Evolutionary conservation across 2,113 vertebrate species (phyloP).

Genomic region (human (Homo sapiens)): DNA sequence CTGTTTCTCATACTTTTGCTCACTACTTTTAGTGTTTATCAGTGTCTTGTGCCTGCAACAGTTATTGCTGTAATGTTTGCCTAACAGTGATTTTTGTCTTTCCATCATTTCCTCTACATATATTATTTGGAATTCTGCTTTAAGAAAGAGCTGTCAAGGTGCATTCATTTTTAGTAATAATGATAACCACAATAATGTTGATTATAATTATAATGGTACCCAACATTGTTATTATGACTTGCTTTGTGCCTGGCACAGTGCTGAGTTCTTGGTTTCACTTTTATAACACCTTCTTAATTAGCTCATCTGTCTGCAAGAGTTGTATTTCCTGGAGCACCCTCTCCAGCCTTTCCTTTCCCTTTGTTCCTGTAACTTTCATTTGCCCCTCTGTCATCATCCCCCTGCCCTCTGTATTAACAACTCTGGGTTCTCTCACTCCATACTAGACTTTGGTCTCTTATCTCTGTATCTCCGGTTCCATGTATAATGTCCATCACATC

Average conservation of each 20-base stretch:
- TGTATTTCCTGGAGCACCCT: neutral
- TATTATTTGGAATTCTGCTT: too few species aligned
- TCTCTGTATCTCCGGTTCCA: neutral
- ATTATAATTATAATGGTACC: neutral
- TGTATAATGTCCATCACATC: neutral
- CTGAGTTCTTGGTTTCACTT: neutral
- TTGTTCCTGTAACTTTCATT: neutral
- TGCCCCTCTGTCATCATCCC: neutral
- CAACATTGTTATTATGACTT: neutral
- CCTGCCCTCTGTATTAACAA: neutral
- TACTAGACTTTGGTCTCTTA: neutral
- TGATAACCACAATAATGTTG: neutral
- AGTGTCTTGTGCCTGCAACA: neutral
- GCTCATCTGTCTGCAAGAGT: neutral
- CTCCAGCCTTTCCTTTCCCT: neutral
- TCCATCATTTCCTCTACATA: neutral
- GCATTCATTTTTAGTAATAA: neutral
- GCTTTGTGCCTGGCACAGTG: neutral
- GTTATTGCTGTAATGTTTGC: neutral
- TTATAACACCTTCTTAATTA: neutral
- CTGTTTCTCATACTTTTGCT: neutral
- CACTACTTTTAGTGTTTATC: neutral
- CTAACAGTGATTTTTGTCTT: neutral
- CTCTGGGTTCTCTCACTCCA: neutral
- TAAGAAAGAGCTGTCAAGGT: neutral